These are phyloP conservation scores for Sternotherus odoratus DNA, from an alignment of 2,797 vertebrate species.

Conservation along the genomic window DNA sequence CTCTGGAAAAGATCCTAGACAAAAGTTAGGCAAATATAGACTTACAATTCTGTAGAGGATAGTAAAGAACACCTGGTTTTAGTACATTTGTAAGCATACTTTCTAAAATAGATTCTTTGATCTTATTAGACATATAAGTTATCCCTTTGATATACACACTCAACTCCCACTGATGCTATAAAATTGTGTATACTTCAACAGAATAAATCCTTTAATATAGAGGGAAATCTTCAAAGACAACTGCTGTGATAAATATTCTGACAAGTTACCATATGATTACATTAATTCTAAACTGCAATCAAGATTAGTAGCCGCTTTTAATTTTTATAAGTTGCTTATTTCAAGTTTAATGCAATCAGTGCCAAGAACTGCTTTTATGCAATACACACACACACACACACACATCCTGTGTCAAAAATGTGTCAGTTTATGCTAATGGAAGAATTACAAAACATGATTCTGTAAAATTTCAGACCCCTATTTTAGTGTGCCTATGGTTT, in stretches of 20 bases:
- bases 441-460: background rate
- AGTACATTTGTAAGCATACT: fast-evolving
- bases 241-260: background rate
- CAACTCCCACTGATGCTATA: background rate
- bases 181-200: background rate
- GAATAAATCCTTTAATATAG: constrained; percentile 3
- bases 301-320: background rate
- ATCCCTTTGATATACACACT: background rate
- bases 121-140: background rate
- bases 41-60: fast-evolving
- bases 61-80: background rate
- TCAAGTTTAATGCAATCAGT: background rate
- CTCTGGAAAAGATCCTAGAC: background rate
- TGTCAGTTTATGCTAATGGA: background rate
- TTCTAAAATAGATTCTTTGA: background rate
- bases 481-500: background rate
- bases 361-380: background rate
- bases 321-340: background rate
- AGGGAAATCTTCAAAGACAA: background rate
- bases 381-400: background rate
- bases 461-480: background rate
- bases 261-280: background rate
- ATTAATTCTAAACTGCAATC: background rate
- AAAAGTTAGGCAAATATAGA: background rate
- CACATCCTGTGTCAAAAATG: background rate